Evolutionary conservation across 2,797 vertebrate species (phyloP).

Genomic region (Sebastes baramenuke): DNA sequence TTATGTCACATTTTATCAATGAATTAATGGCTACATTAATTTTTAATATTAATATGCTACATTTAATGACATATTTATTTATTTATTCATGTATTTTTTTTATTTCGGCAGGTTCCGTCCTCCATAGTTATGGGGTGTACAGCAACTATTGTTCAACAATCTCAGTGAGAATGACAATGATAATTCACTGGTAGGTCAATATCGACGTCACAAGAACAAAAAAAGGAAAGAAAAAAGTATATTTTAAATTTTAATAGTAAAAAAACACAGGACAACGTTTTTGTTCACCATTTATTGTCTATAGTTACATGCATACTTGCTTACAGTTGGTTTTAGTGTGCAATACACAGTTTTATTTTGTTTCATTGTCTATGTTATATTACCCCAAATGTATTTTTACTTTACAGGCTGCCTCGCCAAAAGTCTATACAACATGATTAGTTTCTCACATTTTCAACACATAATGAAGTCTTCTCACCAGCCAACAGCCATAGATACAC

Average conservation of each 20-base stretch:
- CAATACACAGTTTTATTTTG: slow-evolving; percentile 71
- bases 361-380: slow-evolving; percentile 67
- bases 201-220: neutral
- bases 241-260: too few relatives aligned
- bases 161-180: neutral
- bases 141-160: neutral
- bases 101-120: too few relatives aligned
- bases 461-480: slow-evolving; percentile 52
- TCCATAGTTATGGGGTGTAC: too few relatives aligned
- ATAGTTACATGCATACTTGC: slow-evolving; percentile 85
- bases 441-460: slow-evolving; percentile 70
- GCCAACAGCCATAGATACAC: slow-evolving; percentile 61
- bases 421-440: slow-evolving; percentile 74
- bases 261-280: neutral
- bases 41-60: too few relatives aligned
- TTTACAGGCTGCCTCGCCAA: slow-evolving; percentile 75
- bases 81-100: too few relatives aligned
- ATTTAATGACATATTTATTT: too few relatives aligned
- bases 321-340: slow-evolving; percentile 79
- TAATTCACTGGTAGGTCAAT: neutral
- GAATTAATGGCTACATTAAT: too few relatives aligned
- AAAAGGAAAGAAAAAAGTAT: neutral
- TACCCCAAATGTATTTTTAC: slow-evolving; percentile 61
- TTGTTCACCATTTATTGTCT: slow-evolving; percentile 82
- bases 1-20: too few relatives aligned